Percentiles rank a stretch among this genome's conserved stretches.
phyloP scores from a whole-genome alignment of 2,113 vertebrate genomes.

The Tauraco erythrolophus region DNA sequence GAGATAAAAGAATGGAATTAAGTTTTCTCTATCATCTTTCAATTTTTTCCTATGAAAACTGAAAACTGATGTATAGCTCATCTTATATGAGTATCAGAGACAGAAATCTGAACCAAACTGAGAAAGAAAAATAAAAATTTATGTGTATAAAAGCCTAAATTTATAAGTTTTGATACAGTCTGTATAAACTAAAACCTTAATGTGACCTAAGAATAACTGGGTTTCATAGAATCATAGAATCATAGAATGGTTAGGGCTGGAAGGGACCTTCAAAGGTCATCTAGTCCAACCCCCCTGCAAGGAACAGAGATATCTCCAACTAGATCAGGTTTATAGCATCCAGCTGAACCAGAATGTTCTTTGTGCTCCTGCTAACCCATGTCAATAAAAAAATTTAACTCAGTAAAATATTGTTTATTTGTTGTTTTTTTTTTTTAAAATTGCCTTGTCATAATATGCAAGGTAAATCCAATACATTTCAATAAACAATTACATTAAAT shows the following conservation, averaged over 20 bases:
- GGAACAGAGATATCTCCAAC: no score
- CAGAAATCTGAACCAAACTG: not conserved
- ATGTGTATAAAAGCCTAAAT: not conserved
- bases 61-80: not conserved
- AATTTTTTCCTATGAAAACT: not conserved
- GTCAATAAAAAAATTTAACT: not conserved
- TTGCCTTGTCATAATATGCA: accelerated
- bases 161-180: not conserved
- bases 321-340: no score
- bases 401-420: not conserved
- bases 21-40: not conserved
- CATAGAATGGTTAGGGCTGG: no score
- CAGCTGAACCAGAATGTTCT: not conserved
- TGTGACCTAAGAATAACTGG: not conserved
- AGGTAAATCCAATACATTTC: not conserved
- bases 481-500: not conserved
- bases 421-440: not conserved
- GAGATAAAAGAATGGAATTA: not conserved
- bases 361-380: not conserved
- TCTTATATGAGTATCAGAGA: not conserved
- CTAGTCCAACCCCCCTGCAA: no score
- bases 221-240: no score
- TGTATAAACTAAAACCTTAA: not conserved
- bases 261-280: no score
- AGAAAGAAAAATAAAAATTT: not conserved